These are phyloP conservation scores for Listronotus bonariensis DNA, from an alignment of 1,140 invertebrate species.

Conservation along the genomic window DNA sequence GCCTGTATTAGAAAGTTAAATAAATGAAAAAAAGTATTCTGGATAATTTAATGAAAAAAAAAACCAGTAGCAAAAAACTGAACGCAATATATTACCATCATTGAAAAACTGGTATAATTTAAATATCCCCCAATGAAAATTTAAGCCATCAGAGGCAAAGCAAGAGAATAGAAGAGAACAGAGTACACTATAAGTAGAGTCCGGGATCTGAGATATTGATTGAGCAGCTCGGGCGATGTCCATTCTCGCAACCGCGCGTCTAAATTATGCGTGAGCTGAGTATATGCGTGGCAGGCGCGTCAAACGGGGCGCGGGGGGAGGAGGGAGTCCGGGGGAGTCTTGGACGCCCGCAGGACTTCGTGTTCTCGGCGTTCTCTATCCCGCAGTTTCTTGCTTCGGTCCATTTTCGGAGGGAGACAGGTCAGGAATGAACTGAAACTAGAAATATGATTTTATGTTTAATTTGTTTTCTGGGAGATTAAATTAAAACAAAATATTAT, in stretches of 20 bases:
- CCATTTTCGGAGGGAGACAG: conserved; percentile 27
- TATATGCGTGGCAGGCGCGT: conserved; percentile 55
- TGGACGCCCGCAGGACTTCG: conserved; percentile 38
- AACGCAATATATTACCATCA: too few relatives aligned
- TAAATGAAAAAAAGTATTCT: too few relatives aligned
- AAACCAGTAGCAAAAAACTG: too few relatives aligned
- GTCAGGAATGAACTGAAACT: not conserved
- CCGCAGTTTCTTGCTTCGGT: conserved; percentile 36
- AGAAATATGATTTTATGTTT: too few relatives aligned
- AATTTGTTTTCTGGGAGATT: too few relatives aligned
- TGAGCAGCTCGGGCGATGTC: conserved; percentile 55
- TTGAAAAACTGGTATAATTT: too few relatives aligned
- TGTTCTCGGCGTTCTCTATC: conserved; percentile 31
- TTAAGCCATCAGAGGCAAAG: too few relatives aligned
- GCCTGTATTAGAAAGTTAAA: too few relatives aligned
- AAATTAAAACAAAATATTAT: too few relatives aligned
- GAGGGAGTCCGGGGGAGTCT: conserved; percentile 20
- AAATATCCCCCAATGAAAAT: too few relatives aligned
- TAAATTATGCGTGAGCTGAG: conserved; percentile 56
- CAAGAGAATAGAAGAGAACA: too few relatives aligned
- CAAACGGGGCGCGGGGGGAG: conserved; percentile 43
- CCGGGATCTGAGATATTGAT: conserved; percentile 53
- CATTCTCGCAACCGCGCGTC: conserved; percentile 53
- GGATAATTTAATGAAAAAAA: too few relatives aligned
- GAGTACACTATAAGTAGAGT: conserved; percentile 28